Base-by-base conservation (phyloP, 2,888 invertebrate genomes). In the Lucinisca nassula region DNA sequence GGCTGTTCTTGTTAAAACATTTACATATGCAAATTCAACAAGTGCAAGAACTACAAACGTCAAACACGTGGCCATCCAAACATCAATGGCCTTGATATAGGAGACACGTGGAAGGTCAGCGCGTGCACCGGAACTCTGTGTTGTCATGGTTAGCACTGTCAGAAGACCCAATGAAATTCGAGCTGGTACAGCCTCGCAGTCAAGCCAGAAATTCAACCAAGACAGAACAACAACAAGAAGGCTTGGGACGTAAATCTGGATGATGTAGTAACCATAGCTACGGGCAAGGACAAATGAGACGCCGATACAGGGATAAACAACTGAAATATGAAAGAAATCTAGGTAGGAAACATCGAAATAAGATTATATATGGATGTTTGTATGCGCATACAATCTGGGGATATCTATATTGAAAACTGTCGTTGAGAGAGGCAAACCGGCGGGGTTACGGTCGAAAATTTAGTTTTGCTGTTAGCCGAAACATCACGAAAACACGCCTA, bases 121-220 rank as follows among this genome's bases (percentile, higher is more conserved):
- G 3, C 87, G 85, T n/a, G 88, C 90, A 32, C 89, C 90, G 21
- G 90, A 79, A 58, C 88, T 90, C 82, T 91, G 91, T 14, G 91
- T 91, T 55, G 91, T 92, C 85, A 91, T 92, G 75, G 92, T 91
- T 30, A 92, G 90, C 3, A 92, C 91, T 21, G 92, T 91, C 1
- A 92, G 86, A 17, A 92, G 87, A 0, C 91, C 92, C n/a, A 92
- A 51, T 4, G 91, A 90, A 12, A 90, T 87, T 21, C 90, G 85
- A 14, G 88, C 90, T 3, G 90, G 88, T 27, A 89, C 88, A n/a
- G 89, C 85, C 30, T 88, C 90, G 73, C 82, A 84, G 73, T 91
- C 89, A 24, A 92, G 72, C 89, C 90, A 90, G 80, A 90, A 90
- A 72, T 87, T 87, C 30, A 87, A 87, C 90, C 90, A 90, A 37